Base-by-base conservation (phyloP, 2,113 vertebrate genomes). In the Sander vitreus region DNA sequence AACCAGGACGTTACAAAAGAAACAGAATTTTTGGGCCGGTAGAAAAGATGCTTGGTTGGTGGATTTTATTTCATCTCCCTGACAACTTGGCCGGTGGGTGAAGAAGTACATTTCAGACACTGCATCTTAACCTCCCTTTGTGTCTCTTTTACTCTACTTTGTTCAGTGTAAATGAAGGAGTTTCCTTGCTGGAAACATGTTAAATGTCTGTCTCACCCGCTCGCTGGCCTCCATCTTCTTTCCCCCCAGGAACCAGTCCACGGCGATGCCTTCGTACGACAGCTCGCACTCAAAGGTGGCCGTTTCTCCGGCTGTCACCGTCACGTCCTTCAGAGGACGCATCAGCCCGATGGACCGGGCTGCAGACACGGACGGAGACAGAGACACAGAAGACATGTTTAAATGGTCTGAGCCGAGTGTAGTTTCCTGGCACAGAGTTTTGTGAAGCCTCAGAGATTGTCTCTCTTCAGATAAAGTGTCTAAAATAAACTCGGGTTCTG, bases 241-340 rank as follows among this genome's bases (percentile, higher is more conserved):
- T 73, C 95, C 96, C 74, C 96, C 95, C 84, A 99, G 91, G 88
- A 97, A 97, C 98, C 98, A 99, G 27, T 97, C 96, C 75, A 99
- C 97, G 0, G 73, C 93, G 65, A 99, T 99, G 77, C 97, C 98
- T 63, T 99, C 98, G 7, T 98, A 99, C 3, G 98, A 99, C 36
- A 99, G 96, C 91, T 99, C 98, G 0, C 98, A 99, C 25, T 99
- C 97, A 0, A 99, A 99, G 65, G 97, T 98, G 70, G 97, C 98
- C 0, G 97, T 97, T 93, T 99, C 97, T 53, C 98, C 98, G 58
- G 98, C 98, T 10, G 97, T 98, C 87, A 99, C 97, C 5, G 96
- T 97, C 81, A 98, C 96, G 85, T 99, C 98, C 92, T 97, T 98
- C 51, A 99, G 96, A 19, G 98, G 97, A 70, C 94, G 95, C 86